Evolutionary conservation across 2,797 vertebrate genomes (phyloP).

Genomic region (Mormyrops attenuatus): DNA sequence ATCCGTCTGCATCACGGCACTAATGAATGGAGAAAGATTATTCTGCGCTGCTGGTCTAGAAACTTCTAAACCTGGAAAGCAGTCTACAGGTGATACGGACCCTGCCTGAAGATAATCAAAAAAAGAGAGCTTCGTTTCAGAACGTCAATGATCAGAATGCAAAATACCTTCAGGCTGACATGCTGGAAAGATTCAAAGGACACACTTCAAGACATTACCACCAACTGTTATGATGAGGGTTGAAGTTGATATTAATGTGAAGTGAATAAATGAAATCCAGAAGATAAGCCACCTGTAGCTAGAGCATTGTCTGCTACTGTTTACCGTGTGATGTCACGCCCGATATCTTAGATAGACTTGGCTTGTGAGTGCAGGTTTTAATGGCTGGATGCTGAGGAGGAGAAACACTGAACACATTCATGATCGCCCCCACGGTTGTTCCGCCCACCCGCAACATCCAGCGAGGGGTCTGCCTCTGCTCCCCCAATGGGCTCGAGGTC

Average conservation of each 20-base stretch:
- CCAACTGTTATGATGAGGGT: not conserved
- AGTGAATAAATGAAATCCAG: not conserved
- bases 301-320: not conserved
- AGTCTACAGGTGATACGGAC: not conserved
- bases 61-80: not conserved
- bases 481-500: slow-evolving; percentile 14
- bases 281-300: not conserved
- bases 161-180: not conserved
- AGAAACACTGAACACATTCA: not conserved
- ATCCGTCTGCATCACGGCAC: not conserved
- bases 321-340: not conserved
- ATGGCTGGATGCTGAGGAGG: not conserved
- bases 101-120: not conserved
- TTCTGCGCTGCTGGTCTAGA: not conserved
- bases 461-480: not conserved
- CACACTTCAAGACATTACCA: not conserved
- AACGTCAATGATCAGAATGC: not conserved
- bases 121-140: not conserved
- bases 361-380: not conserved
- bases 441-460: not conserved
- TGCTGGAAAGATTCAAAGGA: not conserved
- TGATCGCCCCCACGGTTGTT: not conserved
- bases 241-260: not conserved
- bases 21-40: not conserved
- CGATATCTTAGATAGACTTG: not conserved